Conservation (phyloP, 2,113 vertebrate species). For the Eubucco bourcierii region DNA sequence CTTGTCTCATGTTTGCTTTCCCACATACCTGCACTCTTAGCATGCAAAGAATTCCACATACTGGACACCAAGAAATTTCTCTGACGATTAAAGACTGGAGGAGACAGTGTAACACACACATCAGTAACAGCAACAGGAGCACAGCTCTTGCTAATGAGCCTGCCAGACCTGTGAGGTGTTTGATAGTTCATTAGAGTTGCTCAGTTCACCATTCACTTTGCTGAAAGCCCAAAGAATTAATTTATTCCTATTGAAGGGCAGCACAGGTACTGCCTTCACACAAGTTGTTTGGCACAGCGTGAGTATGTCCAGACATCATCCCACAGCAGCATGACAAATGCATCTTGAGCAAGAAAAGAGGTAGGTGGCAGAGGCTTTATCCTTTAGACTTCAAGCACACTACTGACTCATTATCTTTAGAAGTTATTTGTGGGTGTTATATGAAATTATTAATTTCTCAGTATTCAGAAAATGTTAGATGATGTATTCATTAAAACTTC, state of each 20-base stretch:
- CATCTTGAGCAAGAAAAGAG: background rate
- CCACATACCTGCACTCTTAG: background rate
- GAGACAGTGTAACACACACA: background rate
- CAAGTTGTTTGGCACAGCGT: background rate
- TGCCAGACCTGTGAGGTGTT: background rate
- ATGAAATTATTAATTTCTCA: background rate
- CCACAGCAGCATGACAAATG: background rate
- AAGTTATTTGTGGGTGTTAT: background rate
- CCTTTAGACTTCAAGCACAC: background rate
- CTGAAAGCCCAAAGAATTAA: background rate
- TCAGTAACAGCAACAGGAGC: background rate
- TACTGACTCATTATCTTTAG: background rate
- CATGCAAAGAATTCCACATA: background rate
- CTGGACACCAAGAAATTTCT: background rate
- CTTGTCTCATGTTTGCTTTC: background rate
- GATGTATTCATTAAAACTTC: background rate
- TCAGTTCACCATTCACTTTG: background rate
- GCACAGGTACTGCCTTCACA: background rate
- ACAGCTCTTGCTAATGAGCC: background rate
- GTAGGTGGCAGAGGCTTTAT: background rate
- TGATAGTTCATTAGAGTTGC: background rate
- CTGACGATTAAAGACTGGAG: background rate
- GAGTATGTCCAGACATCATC: background rate
- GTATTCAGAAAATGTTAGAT: background rate
- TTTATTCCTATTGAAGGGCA: background rate